These are phyloP conservation scores for Scomber scombrus DNA, from an alignment of 2,113 vertebrate species.

Conservation along the genomic window DNA sequence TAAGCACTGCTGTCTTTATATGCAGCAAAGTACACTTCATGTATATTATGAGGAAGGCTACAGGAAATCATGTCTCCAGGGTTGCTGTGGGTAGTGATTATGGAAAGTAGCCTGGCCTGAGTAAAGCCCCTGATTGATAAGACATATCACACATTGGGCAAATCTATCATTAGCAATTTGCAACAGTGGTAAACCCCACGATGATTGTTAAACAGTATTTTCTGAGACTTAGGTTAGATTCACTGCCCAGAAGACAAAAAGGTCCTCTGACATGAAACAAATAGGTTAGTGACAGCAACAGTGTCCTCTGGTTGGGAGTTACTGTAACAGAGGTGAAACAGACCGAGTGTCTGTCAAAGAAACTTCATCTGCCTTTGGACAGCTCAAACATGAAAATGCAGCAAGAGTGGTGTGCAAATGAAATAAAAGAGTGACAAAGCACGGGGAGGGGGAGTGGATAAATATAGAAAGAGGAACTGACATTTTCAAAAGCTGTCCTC, in stretches of 20 bases:
- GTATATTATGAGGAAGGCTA: slow-evolving; percentile 47
- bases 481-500: slow-evolving; percentile 80
- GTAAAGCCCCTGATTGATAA: slow-evolving; percentile 39
- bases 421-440: slow-evolving; percentile 67
- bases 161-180: slow-evolving; percentile 54
- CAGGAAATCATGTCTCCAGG: slow-evolving; percentile 44
- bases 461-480: slow-evolving; percentile 85
- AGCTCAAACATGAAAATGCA: slow-evolving; percentile 19
- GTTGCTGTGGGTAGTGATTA: slow-evolving; percentile 51
- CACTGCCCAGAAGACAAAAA: slow-evolving; percentile 18
- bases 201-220: slow-evolving; percentile 1
- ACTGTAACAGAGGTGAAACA: slow-evolving; percentile 33
- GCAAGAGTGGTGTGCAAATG: slow-evolving; percentile 35
- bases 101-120: slow-evolving; percentile 40
- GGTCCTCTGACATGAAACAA: slow-evolving; percentile 14
- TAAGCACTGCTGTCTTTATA: slow-evolving; percentile 20
- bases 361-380: slow-evolving; percentile 27
- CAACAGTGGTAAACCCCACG: not conserved
- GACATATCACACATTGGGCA: slow-evolving; percentile 28
- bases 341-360: slow-evolving; percentile 13
- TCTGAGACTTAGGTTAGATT: not conserved
- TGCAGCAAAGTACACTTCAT: slow-evolving; percentile 25
- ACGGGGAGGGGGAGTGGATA: slow-evolving; percentile 41
- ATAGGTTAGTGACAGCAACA: not conserved
- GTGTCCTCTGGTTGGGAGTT: slow-evolving; percentile 13